Evolutionary conservation across 2,113 vertebrate species (phyloP).

Genomic region (Stigmatopora nigra): DNA sequence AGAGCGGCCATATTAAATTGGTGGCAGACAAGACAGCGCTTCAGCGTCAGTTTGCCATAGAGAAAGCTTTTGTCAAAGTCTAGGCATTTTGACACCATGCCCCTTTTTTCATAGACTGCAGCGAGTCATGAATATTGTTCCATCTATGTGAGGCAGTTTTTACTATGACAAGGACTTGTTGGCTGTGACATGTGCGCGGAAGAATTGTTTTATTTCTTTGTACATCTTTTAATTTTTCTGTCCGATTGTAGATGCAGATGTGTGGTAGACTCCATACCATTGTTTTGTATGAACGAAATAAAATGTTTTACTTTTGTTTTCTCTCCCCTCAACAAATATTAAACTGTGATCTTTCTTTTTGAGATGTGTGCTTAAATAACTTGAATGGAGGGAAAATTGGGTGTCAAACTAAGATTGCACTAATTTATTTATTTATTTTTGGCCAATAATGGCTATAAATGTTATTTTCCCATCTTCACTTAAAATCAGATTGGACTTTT

Average conservation of each 20-base stretch:
- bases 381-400: neutral
- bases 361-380: slow-evolving; percentile 6
- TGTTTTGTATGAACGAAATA: slow-evolving; percentile 71
- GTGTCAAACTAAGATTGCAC: too few relatives aligned
- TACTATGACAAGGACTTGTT: slow-evolving; percentile 50
- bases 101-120: slow-evolving; percentile 37
- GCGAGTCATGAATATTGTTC: slow-evolving; percentile 37
- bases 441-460: too few relatives aligned
- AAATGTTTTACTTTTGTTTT: slow-evolving; percentile 65
- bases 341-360: slow-evolving; percentile 59
- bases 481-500: too few relatives aligned
- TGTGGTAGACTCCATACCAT: slow-evolving; percentile 58
- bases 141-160: slow-evolving; percentile 29
- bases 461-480: too few relatives aligned
- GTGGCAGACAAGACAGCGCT: slow-evolving; percentile 24
- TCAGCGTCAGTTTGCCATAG: slow-evolving; percentile 27
- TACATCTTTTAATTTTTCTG: slow-evolving; percentile 64
- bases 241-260: slow-evolving; percentile 53
- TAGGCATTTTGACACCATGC: slow-evolving; percentile 31
- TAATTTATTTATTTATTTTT: too few relatives aligned
- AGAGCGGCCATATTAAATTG: slow-evolving; percentile 71
- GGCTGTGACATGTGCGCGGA: slow-evolving; percentile 40
- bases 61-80: slow-evolving; percentile 6
- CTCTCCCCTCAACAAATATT: slow-evolving; percentile 54
- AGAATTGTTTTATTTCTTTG: slow-evolving; percentile 54